phyloP scores from a whole-genome alignment of 2,113 vertebrate species.

The Emberiza fucata region DNA sequence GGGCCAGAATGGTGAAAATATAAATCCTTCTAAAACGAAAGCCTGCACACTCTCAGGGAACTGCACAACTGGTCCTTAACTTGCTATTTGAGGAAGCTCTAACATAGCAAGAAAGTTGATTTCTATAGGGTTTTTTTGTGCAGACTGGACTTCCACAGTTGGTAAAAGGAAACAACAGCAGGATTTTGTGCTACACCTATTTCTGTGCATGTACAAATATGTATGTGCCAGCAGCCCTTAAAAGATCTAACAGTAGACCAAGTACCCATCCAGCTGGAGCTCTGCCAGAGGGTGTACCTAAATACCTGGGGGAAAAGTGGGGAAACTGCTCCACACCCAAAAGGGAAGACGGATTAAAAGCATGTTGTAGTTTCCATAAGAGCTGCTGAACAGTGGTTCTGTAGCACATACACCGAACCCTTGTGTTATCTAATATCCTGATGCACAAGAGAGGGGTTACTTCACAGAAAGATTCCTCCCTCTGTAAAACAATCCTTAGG shows the following conservation, averaged over 20 bases:
- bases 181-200: not conserved
- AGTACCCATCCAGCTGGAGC: not conserved
- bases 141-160: not conserved
- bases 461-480: not conserved
- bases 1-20: not conserved
- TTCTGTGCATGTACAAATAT: not conserved
- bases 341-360: not conserved
- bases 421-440: not conserved
- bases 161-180: not conserved
- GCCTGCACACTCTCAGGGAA: not conserved
- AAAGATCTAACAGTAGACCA: not conserved
- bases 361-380: not conserved
- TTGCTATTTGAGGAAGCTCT: not conserved
- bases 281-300: not conserved
- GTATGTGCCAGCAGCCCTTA: not conserved
- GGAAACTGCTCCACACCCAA: not conserved
- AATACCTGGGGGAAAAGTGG: not conserved
- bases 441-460: rapidly evolving
- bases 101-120: not conserved
- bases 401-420: not conserved
- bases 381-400: not conserved
- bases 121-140: not conserved
- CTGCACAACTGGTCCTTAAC: not conserved
- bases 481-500: not conserved
- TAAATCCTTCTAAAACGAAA: not conserved